Base-by-base conservation (phyloP, 2,888 invertebrate genomes). In the Drosophila neotestacea region DNA sequence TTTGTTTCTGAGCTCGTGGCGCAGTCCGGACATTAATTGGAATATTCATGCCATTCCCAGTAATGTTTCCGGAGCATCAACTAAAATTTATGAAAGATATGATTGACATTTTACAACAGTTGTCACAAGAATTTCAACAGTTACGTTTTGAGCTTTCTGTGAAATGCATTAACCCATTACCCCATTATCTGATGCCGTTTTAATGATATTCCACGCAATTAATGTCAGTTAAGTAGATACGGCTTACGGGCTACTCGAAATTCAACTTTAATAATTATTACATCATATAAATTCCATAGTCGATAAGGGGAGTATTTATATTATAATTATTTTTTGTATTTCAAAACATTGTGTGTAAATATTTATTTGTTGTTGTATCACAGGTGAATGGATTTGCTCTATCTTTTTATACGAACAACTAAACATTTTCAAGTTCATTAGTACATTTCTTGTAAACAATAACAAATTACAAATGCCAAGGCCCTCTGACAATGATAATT, bases 1-100 rank as follows among this genome's bases (percentile, higher is more conserved):
- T 60, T 32, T 48, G 32, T 27, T 55, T 46, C 42, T 30, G 44
- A 30, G 62, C 65, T 46, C 38, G 30, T 27, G 55, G 41, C 69
- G 39, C 58, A 51, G 67, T 56, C 58, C 30, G 65, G 61, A 77
- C 79, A 79, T 84, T 77, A 84, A 84, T 88, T 88, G 77, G 81
- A 85, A 84, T 85, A 88, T 85, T 85, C 73, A 85, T 88, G 77
- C 68, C 77, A 42, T 44, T 47, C 58, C 11, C 63, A 62, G 51
- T 44, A 54, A 41, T 58, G 64, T 44, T 30, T 46, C 30, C 11
- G 16, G 16, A 58, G 58, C 46, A 58, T 46, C 11, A 11, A n/a
- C 56, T 10, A 28, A 16, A 34, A 38, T 34, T 16, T 58, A 13
- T 38, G 58, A 47, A 16, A 47, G 58, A 38, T 58, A 28, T 16